Base-by-base conservation (phyloP, 2,797 vertebrate genomes). In the Tarsius wallacei region DNA sequence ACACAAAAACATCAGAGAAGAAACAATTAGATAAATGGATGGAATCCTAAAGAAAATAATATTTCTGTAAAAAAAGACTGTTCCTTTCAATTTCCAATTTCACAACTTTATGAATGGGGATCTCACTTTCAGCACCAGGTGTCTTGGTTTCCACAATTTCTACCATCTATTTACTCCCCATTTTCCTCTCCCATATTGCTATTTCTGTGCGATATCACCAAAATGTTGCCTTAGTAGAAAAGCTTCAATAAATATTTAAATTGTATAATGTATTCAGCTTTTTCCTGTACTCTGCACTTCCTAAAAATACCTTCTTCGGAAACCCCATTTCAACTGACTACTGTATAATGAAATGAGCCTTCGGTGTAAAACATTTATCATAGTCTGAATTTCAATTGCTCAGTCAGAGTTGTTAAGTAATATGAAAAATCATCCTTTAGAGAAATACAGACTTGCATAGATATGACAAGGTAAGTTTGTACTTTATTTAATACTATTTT, bases 171-270 rank as follows among this genome's bases (percentile, higher is more conserved):
- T 96, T 96, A 87, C 36, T 55, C 22, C 76, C 87, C 81, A 95
- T 97, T 97, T 87, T 84, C 74, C 36, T 95, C 91, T 96, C 92
- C 71, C 28, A 17, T 82, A 90, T 91, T 95, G 92, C 86, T 96
- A 91, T 90, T 95, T 97, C 66, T 94, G 77, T 96, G 80, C 82
- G 70, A 61, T 97, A 94, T 82, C 24, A 76, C 91, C 73, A 93
- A 98, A 96, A 90, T 93, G 87, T 97, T 97, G 89, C 91, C 94
- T 97, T 94, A 96, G 94, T 96, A 91, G 93, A 82, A 97, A 97
- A 96, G 71, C 80, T 96, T 97, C 82, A 89, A 96, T 97, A 97
- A 98, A 98, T 98, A 98, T 97, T 98, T 97, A 97, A 98, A 96
- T 97, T 95, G 83, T 78, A 31, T 96, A 93, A 98, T 95, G 22